Evolutionary conservation across 2,797 vertebrate species (phyloP), one percentile per base, ranked within the genome.

Genomic region (Neosilurus mollespiculum): DNA sequence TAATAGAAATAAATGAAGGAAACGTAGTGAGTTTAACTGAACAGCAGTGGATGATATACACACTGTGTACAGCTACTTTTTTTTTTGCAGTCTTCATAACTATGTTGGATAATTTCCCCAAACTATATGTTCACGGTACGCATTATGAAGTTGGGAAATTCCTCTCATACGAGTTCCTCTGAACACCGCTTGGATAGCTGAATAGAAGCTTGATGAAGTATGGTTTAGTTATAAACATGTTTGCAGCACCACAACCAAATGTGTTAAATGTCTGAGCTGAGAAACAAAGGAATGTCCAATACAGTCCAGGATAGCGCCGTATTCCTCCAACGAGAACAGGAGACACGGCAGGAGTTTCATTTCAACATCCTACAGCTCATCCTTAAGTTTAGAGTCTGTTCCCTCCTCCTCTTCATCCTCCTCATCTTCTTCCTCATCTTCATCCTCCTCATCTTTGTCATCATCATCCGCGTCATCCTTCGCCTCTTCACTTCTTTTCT

Each of bases 331-430:
- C 59, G 72, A 78, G 54, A 84, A 81, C 78, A 43, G 51, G 64
- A 82, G 80, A 61, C 51, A 80, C 56, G 86, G 81, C 77, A 80
- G 18, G 77, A 83, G 84, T 86, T 92, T 87, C 88, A 87, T 85
- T 81, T 62, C 66, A 80, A 88, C 37, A 43, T 61, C 91, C 95
- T 95, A 95, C 89, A 95, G 92, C 91, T 96, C 94, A 80, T 96
- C 94, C 90, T 95, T 96, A 87, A 92, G 88, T 87, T 90, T 92
- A 91, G 91, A 90, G 91, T 94, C 90, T 80, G 89, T 93, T 91
- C 91, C 92, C 61, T 94, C 90, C 3, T 91, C 89, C 0, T 90
- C 86, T 0, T 93, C 87, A 0, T 88, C 89, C 0, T 90, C 88
- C 0, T 90, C 91, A 0, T 88, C 90, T 0, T 91, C 90, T 0